Base-by-base conservation (phyloP, 2,797 vertebrate genomes). In the Petrocephalus sullivani region DNA sequence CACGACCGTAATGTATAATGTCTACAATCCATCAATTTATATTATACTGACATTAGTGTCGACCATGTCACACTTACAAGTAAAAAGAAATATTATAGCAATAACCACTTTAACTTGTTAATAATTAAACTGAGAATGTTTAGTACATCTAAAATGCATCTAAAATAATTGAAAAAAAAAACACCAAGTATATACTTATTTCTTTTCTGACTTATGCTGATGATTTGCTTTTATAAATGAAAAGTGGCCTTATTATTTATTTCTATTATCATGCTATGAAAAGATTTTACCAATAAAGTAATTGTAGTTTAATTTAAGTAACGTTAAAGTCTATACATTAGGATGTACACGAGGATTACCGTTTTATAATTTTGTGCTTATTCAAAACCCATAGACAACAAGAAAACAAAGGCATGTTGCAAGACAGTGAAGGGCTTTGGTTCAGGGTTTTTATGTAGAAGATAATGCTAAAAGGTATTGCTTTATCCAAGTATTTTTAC, bases 101-200 rank as follows among this genome's bases (percentile, higher is more conserved):
- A 41, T 19, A 49, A 81, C 75, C 75, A 81, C 75, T 49, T 46
- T 81, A 81, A 81, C 41, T 16, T 46, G 75, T 81, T 81, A 81
- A 81, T 81, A 81, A 81, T 81, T 41, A 78, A n/a, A 78, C 46
- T 37, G 16, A 46, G 16, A 37, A 41, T 46, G 41, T 71, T 71
- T 71, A 78, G 71, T 81, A 81, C 28, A 81, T 81, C 16, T 81
- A 81, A 81, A n/a, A 81, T 81, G 75, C 41, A 49, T 78, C 37
- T 81, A 49, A 49, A 78, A 75, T 3, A 81, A 81, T 16, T 81
- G 75, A 41, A 49, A 49, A 41, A 49, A 9, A 46, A 19, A 1
- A 1, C 53, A 54, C 14, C 75, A 81, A 19, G 37, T 71, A 4
- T 71, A 4, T 16, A 37, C 16, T 37, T 16, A 71, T 71, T 2